These are phyloP conservation scores for Pelobates cultripes DNA, from an alignment of 2,797 vertebrate genomes.

Conservation along the genomic window DNA sequence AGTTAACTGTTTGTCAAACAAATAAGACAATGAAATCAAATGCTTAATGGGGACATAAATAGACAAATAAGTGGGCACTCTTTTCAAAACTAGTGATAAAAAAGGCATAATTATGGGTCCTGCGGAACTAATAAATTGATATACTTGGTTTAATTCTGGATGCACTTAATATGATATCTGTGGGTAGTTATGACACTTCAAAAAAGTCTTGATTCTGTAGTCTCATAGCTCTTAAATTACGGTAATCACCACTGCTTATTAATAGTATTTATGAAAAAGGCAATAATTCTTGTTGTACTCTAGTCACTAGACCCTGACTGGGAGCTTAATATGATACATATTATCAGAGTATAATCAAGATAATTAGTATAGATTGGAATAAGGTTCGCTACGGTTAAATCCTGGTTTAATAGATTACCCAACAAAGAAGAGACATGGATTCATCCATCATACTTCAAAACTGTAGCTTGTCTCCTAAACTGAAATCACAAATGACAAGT, in stretches of 20 bases:
- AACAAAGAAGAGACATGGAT: neutral
- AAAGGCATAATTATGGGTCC: neutral
- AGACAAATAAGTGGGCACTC: too few species aligned
- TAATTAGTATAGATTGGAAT: conserved; percentile 6
- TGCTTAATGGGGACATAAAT: too few species aligned
- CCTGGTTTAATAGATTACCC: neutral
- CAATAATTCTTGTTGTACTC: neutral
- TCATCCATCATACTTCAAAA: conserved; percentile 1
- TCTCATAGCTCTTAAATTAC: neutral
- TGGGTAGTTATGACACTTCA: neutral
- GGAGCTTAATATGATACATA: conserved; percentile 8
- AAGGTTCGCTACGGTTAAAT: neutral
- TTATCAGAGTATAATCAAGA: conserved; percentile 3
- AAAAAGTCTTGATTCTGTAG: neutral
- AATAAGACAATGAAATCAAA: too few species aligned
- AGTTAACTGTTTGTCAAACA: neutral
- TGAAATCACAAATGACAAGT: neutral
- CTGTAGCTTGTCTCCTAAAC: neutral
- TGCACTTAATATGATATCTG: neutral
- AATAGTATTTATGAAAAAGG: neutral
- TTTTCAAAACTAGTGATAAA: too few species aligned
- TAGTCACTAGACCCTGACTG: conserved; percentile 1
- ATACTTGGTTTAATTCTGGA: neutral
- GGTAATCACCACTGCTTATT: conserved; percentile 8
- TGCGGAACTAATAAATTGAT: neutral